Base-by-base conservation (phyloP, 2,888 invertebrate genomes). In the Drosophila picticornis region DNA sequence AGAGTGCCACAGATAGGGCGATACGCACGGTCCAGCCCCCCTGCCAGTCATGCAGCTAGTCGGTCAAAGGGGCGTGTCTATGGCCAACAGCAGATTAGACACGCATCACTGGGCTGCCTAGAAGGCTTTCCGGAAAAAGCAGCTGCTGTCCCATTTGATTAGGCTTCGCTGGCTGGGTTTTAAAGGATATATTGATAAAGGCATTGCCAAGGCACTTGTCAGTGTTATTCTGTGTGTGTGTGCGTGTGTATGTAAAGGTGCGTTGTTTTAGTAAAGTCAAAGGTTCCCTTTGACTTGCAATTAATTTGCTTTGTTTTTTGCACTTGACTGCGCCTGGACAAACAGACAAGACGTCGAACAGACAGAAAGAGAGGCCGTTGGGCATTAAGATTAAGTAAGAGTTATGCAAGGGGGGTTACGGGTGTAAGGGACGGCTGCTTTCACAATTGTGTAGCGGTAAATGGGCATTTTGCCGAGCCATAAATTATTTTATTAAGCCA, bases 271-370 rank as follows among this genome's bases (percentile, higher is more conserved):
- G 73, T 67, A 61, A 71, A 77, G 74, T 75, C 84, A 81, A 83
- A 80, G 80, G 80, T 78, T 90, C 64, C 66, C 79, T 88, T 91
- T 88, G 90, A 86, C 91, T 86, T 87, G 89, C 88, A 91, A 91
- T 91, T 91, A 91, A 91, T 91, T 90, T 88, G 91, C 91, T 91
- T 91, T 91, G 91, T 91, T 91, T 81, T 84, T 84, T 84, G 53
- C 89, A 75, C 83, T 85, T 81, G 83, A 90, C 85, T 89, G 84
- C 79, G 56, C 72, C 31, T n/a, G 56, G 53, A 69, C 60, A 56
- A 48, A 58, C 52, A 43, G 46, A 50, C 63, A 31, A 81, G n/a
- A 22, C 27, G 34, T 58, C 51, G 52, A 31, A 50, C 46, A 51
- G 57, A 55, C 38, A 40, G 22, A 55, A 31, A 46, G 50, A n/a